Percentiles rank a stretch among this genome's conserved stretches.
phyloP scores from a whole-genome alignment of 2,113 vertebrate species.

The Ceyx cyanopectus region DNA sequence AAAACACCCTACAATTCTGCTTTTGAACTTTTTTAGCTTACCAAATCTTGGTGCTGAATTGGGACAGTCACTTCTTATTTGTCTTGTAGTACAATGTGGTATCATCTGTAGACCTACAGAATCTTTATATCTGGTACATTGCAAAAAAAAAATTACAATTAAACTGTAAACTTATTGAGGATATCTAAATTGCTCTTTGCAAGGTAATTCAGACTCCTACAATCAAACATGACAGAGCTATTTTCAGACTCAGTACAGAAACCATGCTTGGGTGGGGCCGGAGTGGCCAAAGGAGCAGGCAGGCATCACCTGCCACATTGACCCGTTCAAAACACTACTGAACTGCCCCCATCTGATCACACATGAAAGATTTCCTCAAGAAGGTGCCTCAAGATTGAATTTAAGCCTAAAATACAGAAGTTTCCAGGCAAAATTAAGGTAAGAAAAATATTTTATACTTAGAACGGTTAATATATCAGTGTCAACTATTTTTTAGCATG shows the following conservation, averaged over 20 bases:
- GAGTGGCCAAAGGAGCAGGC: neutral
- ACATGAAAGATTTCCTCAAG: neutral
- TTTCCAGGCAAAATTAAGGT: neutral
- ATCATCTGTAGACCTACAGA: slow-evolving; percentile 88
- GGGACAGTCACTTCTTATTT: slow-evolving; percentile 86
- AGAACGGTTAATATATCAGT: neutral
- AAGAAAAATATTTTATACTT: neutral
- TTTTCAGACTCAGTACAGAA: neutral
- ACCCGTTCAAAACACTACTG: neutral
- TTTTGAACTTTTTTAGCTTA: slow-evolving; percentile 70
- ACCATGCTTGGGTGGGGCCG: neutral
- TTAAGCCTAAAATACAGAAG: neutral
- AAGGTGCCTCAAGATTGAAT: neutral
- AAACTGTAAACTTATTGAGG: neutral
- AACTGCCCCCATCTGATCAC: neutral
- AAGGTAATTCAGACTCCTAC: neutral
- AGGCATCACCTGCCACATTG: neutral
- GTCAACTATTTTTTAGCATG: neutral
- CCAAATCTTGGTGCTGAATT: slow-evolving; percentile 87
- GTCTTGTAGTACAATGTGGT: slow-evolving; percentile 71
- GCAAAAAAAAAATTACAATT: neutral
- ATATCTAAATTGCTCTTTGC: neutral
- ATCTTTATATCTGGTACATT: slow-evolving; percentile 84
- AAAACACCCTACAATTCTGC: neutral
- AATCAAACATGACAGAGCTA: neutral